phyloP scores from a whole-genome alignment of 1,140 invertebrate species.

The Diachasma alloeum region DNA sequence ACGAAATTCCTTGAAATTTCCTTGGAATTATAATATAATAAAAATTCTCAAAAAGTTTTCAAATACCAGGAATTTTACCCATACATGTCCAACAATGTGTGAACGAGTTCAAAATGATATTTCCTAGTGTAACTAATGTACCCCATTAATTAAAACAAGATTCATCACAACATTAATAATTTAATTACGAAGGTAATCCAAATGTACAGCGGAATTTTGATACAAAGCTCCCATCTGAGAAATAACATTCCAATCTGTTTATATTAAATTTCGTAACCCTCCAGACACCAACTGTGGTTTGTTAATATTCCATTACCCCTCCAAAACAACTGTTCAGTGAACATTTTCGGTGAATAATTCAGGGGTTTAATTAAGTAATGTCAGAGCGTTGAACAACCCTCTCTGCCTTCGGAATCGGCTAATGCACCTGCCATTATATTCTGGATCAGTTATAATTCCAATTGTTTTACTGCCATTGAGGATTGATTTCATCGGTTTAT shows the following conservation, averaged over 20 bases:
- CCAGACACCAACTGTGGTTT: neutral
- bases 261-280: neutral
- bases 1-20: no score
- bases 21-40: no score
- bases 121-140: no score
- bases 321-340: constrained; percentile 18
- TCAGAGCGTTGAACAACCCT: neutral
- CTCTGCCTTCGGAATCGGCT: neutral
- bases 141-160: neutral
- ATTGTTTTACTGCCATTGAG: neutral
- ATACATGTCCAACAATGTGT: no score
- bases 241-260: constrained; percentile 12
- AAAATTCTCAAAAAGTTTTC: no score
- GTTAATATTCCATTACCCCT: constrained; percentile 35
- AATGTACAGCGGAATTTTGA: neutral
- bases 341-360: neutral
- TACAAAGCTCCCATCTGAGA: constrained; percentile 9
- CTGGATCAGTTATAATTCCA: neutral
- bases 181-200: neutral
- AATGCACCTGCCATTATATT: neutral
- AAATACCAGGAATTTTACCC: no score
- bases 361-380: neutral
- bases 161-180: neutral
- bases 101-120: neutral
- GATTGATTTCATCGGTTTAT: neutral